These are phyloP conservation scores for Pygoscelis adeliae DNA, from an alignment of 2,113 vertebrate genomes.

Conservation along the genomic window DNA sequence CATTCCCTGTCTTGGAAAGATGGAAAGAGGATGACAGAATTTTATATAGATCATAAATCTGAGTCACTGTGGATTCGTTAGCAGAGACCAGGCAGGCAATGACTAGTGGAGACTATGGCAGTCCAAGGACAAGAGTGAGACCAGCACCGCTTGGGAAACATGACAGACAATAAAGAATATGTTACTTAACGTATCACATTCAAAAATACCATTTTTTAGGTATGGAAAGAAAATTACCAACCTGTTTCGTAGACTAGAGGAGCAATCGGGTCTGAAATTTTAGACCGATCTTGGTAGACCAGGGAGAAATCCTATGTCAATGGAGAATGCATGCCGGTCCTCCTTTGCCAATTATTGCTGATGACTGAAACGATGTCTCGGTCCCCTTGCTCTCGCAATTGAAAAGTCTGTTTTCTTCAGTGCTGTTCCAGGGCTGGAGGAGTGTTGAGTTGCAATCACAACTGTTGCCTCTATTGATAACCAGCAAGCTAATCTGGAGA, in stretches of 20 bases:
- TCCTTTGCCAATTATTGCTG: constrained; percentile 57
- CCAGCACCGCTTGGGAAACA: background rate
- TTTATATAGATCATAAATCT: background rate
- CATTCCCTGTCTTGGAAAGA: background rate
- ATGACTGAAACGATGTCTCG: constrained; percentile 61
- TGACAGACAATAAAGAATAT: background rate
- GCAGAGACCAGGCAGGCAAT: background rate
- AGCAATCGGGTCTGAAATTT: constrained; percentile 50
- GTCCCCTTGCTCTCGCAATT: constrained; percentile 43
- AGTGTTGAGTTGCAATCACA: constrained; percentile 71
- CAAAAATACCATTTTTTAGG: background rate
- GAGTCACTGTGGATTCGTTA: background rate
- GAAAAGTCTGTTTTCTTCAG: constrained; percentile 63
- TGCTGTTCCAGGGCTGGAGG: constrained; percentile 26
- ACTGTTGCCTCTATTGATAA: constrained; percentile 75
- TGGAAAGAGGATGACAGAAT: background rate
- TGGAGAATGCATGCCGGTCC: constrained; percentile 61
- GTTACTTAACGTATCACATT: background rate
- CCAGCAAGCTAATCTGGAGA: constrained; percentile 73
- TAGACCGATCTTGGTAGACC: constrained; percentile 44
- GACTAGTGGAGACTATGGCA: background rate
- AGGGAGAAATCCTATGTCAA: constrained; percentile 63
- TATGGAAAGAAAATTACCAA: constrained; percentile 57
- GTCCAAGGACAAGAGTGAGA: background rate
- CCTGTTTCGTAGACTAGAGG: constrained; percentile 69